Conservation (phyloP, 2,797 vertebrate genomes). For the Falco columbarius region DNA sequence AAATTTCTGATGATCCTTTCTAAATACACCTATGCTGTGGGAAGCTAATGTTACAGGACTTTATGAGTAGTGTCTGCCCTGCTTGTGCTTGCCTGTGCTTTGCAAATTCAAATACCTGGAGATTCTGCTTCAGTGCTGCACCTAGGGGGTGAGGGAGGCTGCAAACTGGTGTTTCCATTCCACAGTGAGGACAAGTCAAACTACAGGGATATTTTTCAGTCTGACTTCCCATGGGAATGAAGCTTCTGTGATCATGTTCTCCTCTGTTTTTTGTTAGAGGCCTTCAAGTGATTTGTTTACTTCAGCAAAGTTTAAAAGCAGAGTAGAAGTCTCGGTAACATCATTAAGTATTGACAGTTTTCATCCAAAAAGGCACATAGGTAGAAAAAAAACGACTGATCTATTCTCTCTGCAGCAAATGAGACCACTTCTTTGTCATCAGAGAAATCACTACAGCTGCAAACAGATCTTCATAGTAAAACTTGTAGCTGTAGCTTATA, state of each 20-base stretch:
- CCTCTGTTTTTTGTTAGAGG: not conserved
- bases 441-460: not conserved
- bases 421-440: not conserved
- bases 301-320: not conserved
- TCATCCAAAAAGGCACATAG: not conserved
- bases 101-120: not conserved
- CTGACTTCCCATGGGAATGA: not conserved
- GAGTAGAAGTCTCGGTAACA: not conserved
- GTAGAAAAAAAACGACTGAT: not conserved
- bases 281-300: not conserved
- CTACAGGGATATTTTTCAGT: not conserved
- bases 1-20: not conserved
- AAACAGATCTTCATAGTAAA: not conserved
- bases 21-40: too few relatives aligned
- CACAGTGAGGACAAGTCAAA: not conserved
- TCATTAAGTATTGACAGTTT: not conserved
- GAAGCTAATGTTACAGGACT: not conserved
- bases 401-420: not conserved
- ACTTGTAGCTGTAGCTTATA: not conserved
- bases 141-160: not conserved
- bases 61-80: not conserved
- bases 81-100: not conserved
- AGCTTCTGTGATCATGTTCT: not conserved
- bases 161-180: not conserved
- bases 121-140: not conserved